These are phyloP conservation scores for Coelinius sp. DNA, from an alignment of 2,888 invertebrate species.

Conservation along the genomic window DNA sequence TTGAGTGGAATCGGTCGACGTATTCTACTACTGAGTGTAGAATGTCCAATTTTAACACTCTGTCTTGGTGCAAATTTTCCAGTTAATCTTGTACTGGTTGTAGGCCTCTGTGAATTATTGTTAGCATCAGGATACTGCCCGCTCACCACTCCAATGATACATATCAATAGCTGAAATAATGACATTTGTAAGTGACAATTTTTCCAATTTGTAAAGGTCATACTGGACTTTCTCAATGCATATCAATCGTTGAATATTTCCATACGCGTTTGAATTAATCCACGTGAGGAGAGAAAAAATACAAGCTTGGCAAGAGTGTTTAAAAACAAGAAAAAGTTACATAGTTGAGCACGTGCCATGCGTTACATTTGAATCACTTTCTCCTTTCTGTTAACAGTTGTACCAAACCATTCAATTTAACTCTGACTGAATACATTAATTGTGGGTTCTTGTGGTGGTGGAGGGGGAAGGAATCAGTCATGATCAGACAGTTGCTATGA, in stretches of 20 bases:
- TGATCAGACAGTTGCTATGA: background rate
- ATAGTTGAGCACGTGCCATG: conserved; percentile 37
- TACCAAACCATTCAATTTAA: conserved; percentile 31
- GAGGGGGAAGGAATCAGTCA: background rate
- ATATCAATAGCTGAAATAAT: conserved; percentile 55
- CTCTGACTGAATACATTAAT: background rate
- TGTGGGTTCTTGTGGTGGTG: too few relatives aligned
- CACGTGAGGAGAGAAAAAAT: background rate
- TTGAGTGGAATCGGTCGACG: conserved; percentile 60
- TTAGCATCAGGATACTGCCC: conserved; percentile 56
- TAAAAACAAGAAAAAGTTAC: background rate
- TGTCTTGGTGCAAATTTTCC: conserved; percentile 53
- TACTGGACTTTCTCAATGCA: conserved; percentile 46
- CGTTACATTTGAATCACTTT: conserved; percentile 48
- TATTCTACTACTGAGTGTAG: conserved; percentile 1
- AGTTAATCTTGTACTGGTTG: conserved; percentile 25
- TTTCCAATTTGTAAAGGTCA: background rate
- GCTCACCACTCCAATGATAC: conserved; percentile 49
- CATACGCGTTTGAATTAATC: conserved; percentile 28
- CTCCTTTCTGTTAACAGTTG: conserved; percentile 44
- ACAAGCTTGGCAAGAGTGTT: background rate
- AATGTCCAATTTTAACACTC: conserved; percentile 4
- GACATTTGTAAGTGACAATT: conserved; percentile 1
- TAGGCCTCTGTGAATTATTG: conserved; percentile 40
- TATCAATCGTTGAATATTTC: conserved; percentile 45